A percentile compares a stretch with the other conserved stretches of the same genome.
phyloP scores from a whole-genome alignment of 1,140 invertebrate species.

The Drosophila truncata region DNA sequence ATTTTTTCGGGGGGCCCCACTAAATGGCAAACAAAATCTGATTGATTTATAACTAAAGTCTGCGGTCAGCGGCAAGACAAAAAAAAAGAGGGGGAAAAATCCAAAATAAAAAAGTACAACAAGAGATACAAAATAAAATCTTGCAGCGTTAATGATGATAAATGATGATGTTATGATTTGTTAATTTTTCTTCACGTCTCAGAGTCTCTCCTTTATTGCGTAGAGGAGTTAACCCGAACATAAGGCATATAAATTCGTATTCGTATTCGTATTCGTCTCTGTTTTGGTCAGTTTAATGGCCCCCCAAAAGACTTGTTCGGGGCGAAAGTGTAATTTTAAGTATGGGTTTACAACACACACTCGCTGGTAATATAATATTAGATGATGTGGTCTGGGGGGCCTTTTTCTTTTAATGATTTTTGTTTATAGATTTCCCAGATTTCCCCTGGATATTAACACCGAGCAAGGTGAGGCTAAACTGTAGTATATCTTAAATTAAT shows the following conservation, averaged over 20 bases:
- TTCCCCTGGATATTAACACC: background rate
- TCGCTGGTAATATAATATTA: constrained; percentile 19
- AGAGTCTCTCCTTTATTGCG: constrained; percentile 62
- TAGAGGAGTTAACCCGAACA: constrained; percentile 60
- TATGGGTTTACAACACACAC: constrained; percentile 47
- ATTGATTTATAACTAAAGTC: constrained; percentile 81
- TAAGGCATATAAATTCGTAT: constrained; percentile 20
- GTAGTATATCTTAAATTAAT: background rate
- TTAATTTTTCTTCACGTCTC: constrained; percentile 72
- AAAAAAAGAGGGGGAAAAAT: constrained; percentile 13
- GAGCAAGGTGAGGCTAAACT: background rate
- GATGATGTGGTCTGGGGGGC: background rate
- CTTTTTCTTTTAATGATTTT: constrained; percentile 8
- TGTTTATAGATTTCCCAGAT: constrained; percentile 7
- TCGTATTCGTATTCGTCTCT: background rate
- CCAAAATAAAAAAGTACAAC: constrained; percentile 21
- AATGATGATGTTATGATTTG: constrained; percentile 84
- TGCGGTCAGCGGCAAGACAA: constrained; percentile 34
- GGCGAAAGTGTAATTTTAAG: constrained; percentile 77
- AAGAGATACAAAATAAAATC: constrained; percentile 52
- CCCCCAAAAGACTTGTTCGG: constrained; percentile 16
- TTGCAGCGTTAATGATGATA: constrained; percentile 75
- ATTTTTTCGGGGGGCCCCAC: constrained; percentile 20
- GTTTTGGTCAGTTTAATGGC: constrained; percentile 65
- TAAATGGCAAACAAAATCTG: constrained; percentile 76